A percentile compares a stretch with the other conserved stretches of the same genome.
phyloP scores from a whole-genome alignment of 37 sponge, comb jelly and placozoan genomes.

The Bolinopsis microptera region DNA sequence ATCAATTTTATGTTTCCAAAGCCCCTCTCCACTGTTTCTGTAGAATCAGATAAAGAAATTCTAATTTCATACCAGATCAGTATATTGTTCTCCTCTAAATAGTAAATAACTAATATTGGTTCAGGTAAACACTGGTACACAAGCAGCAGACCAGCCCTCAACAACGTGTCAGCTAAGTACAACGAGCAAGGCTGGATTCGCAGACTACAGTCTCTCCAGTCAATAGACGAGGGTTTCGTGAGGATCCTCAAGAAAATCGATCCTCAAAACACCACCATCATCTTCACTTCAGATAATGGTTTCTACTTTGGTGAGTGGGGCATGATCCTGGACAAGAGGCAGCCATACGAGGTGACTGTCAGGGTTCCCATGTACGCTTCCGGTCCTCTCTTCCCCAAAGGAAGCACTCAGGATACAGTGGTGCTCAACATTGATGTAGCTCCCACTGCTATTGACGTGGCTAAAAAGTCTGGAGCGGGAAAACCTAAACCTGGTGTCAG shows the following conservation, averaged over 20 bases:
- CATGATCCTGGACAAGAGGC: conserved; percentile 65
- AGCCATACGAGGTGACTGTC: conserved; percentile 54
- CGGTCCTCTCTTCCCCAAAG: conserved; percentile 30
- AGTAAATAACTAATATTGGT: too few relatives aligned
- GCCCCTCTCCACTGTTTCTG: too few relatives aligned
- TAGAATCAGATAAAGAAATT: too few relatives aligned
- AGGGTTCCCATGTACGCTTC: conserved; percentile 52
- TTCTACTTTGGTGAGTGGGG: conserved; percentile 57
- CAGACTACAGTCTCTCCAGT: conserved; percentile 20
- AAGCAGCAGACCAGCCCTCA: not conserved
- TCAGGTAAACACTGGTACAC: conserved; percentile 66
- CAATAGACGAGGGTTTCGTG: conserved; percentile 43
- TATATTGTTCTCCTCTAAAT: too few relatives aligned
- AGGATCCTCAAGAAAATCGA: conserved; percentile 23
- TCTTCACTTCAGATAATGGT: conserved; percentile 40
- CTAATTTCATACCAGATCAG: too few relatives aligned
- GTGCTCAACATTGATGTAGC: conserved; percentile 43
- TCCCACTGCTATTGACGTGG: conserved; percentile 41
- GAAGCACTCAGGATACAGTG: not conserved
- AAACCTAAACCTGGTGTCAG: not conserved
- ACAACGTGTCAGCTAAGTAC: not conserved
- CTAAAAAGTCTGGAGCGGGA: not conserved
- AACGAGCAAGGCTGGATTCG: conserved; percentile 53
- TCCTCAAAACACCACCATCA: conserved; percentile 16
- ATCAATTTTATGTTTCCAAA: too few relatives aligned